These are phyloP conservation scores for Smithornis capensis DNA, from an alignment of 2,113 vertebrate species.

Conservation along the genomic window DNA sequence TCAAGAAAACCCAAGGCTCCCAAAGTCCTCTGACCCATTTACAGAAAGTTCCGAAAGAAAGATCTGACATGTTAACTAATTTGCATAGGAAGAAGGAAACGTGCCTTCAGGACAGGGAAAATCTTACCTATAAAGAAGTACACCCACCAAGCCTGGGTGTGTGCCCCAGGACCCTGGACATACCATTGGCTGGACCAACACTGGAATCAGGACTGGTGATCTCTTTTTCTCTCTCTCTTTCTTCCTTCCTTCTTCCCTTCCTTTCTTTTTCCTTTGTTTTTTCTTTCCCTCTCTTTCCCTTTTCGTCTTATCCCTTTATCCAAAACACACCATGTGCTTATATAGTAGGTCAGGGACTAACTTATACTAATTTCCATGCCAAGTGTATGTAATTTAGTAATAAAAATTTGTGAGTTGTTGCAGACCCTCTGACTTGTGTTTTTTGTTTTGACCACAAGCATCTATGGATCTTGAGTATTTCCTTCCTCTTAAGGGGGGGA, in stretches of 20 bases:
- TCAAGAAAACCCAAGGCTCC: background rate
- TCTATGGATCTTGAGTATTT: background rate
- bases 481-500: background rate
- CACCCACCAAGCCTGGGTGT: background rate
- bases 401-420: background rate
- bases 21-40: background rate
- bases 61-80: background rate
- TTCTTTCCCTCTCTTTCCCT: background rate
- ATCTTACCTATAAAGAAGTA: too few relatives aligned
- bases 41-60: background rate
- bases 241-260: too few relatives aligned
- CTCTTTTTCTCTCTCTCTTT: too few relatives aligned
- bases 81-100: background rate
- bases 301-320: background rate
- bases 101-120: background rate
- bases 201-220: background rate
- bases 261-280: background rate
- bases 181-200: rapidly evolving
- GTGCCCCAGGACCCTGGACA: background rate
- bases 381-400: background rate
- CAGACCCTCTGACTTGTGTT: background rate
- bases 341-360: background rate
- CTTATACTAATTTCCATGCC: background rate
- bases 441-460: background rate
- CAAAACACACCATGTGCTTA: background rate